These are phyloP conservation scores for Nilaparvata lugens DNA, from an alignment of 1,140 invertebrate genomes.

Conservation along the genomic window DNA sequence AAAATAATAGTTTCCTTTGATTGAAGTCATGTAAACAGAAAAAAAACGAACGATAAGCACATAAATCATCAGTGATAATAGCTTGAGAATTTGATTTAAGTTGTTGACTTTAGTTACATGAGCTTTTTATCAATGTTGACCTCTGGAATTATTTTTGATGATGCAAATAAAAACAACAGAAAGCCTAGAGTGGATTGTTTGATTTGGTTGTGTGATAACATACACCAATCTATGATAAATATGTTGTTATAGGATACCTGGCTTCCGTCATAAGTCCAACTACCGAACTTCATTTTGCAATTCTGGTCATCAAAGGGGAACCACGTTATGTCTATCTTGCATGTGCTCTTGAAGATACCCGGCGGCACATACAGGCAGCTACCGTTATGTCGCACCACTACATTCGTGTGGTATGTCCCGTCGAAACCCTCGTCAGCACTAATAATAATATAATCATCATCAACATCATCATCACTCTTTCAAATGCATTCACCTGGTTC, in stretches of 20 bases:
- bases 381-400: conserved; percentile 91
- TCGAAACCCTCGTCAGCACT: conserved; percentile 98
- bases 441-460: conserved; percentile 32
- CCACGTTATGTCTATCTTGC: conserved; percentile 98
- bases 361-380: conserved; percentile 94
- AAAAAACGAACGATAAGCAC: too few relatives aligned
- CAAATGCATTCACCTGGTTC: neutral
- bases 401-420: conserved; percentile 94
- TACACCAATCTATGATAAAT: too few relatives aligned
- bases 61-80: too few relatives aligned
- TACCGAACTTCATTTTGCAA: conserved; percentile 93
- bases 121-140: too few relatives aligned
- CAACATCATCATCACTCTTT: conserved; percentile 26
- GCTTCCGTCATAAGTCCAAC: conserved; percentile 89
- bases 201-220: too few relatives aligned
- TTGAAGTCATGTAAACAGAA: too few relatives aligned
- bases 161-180: too few relatives aligned
- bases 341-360: conserved; percentile 97
- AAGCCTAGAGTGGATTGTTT: too few relatives aligned
- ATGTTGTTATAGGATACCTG: conserved; percentile 50
- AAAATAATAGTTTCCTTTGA: too few relatives aligned
- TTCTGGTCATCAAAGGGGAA: conserved; percentile 98
- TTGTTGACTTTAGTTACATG: too few relatives aligned
- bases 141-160: too few relatives aligned
- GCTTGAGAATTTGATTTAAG: too few relatives aligned